Base-by-base conservation (phyloP, 2,888 invertebrate species). In the Seira musarum region DNA sequence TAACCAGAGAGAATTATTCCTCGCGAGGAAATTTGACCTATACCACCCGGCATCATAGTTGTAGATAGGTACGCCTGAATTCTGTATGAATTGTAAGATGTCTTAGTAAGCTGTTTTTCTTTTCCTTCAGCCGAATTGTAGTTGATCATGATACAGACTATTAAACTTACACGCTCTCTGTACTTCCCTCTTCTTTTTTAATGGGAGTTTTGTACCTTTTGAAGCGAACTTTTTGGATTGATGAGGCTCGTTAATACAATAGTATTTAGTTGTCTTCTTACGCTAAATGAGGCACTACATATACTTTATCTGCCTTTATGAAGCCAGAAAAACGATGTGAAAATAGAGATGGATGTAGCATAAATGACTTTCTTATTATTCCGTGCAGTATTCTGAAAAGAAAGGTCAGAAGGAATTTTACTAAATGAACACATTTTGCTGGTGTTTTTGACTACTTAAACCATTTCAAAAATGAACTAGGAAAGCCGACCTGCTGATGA, bases 21-120 rank as follows among this genome's bases (percentile, higher is more conserved):
- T 80, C 40, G 75, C 70, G 74, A 75, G 74, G 75, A 80, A 80
- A 80, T 80, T 75, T 80, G 80, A 80, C 80, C 80, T 80, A 75
- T 80, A 71, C 80, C 80, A 80, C 80, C 80, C 80, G 70, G 71
- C 53, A 75, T 46, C 63, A 69, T 74, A 61, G 5, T n/a, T 5
- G 57, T 57, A 57, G 6, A 57, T n/a, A n/a, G n/a, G 65, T 65
- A 80, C 57, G 74, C 73, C 69, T 80, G 69, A 68, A 72, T 68
- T 35, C 60, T 19, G 30, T 30, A 57, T 53, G 65, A 53, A n/a
- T 6, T 63, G n/a, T n/a, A n/a, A n/a, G n/a, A n/a, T 40, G 5
- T 40, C 40, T 40, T 5, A 40, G 40, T 40, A 40, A 40, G 40
- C 57, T 57, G 5, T 15, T 57, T 17, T 40, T 57, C 17, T 57